Conservation (phyloP, 1,140 invertebrate genomes). For the Pogonomyrmex californicus region DNA sequence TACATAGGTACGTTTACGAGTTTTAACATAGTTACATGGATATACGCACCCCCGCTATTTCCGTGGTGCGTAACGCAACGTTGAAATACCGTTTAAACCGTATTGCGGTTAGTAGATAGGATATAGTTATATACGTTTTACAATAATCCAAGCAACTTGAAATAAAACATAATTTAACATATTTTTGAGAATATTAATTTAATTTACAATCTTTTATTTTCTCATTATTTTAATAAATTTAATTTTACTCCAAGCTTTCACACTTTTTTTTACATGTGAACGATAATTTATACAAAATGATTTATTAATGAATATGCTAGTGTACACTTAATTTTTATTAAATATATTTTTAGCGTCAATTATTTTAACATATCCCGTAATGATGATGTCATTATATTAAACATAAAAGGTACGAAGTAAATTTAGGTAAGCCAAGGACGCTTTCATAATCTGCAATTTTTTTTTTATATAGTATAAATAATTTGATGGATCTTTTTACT, state of each 20-base stretch:
- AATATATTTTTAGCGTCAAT: conserved; percentile 6
- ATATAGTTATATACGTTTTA: neutral
- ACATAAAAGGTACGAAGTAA: conserved; percentile 69
- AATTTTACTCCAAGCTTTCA: conserved; percentile 9
- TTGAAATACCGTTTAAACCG: neutral
- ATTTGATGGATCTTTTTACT: conserved; percentile 43
- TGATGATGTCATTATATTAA: conserved; percentile 13
- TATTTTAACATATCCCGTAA: conserved; percentile 4
- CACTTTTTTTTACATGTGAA: neutral
- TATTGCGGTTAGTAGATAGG: neutral
- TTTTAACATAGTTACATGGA: conserved; percentile 22
- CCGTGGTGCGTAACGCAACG: neutral
- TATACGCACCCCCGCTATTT: neutral
- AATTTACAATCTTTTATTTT: neutral
- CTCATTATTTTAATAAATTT: conserved; percentile 11
- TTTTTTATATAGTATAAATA: neutral
- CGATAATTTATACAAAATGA: neutral
- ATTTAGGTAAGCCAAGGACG: conserved; percentile 67
- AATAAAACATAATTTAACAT: neutral
- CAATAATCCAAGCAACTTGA: neutral
- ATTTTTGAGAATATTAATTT: neutral
- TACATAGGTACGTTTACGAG: conserved; percentile 13
- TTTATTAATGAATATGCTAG: neutral
- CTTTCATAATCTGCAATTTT: conserved; percentile 64
- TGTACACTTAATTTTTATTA: conserved; percentile 37